Conservation (phyloP, 1,140 invertebrate genomes). For the Nephila pilipes region DNA sequence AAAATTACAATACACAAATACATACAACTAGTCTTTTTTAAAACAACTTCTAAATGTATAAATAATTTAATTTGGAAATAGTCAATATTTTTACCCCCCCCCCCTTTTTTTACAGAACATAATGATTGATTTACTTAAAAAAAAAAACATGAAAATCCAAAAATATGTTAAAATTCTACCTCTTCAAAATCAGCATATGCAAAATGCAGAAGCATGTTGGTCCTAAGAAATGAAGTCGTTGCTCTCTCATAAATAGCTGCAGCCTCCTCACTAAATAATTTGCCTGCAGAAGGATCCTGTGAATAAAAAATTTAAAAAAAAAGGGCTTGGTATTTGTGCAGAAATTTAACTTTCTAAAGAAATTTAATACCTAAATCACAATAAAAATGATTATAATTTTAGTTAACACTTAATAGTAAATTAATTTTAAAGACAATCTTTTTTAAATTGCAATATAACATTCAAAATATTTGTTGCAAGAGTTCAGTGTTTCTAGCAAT, state of each 20-base stretch:
- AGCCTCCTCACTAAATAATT: slow-evolving; percentile 95
- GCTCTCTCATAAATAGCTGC: slow-evolving; percentile 96
- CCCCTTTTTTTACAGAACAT: too few species aligned
- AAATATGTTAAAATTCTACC: slow-evolving; percentile 79
- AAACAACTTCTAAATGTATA: background rate
- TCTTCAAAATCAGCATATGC: slow-evolving; percentile 99
- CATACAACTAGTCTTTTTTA: background rate
- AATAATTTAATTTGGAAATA: too few species aligned
- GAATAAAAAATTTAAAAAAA: background rate
- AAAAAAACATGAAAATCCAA: background rate
- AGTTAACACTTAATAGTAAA: too few species aligned
- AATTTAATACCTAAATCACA: too few species aligned
- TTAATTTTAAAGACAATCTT: too few species aligned
- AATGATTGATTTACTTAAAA: background rate
- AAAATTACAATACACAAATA: background rate
- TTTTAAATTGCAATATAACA: too few species aligned
- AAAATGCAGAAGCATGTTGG: slow-evolving; percentile 97
- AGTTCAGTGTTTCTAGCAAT: too few species aligned
- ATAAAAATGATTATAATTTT: too few species aligned
- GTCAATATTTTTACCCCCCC: too few species aligned
- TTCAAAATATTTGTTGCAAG: too few species aligned
- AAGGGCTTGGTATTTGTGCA: too few species aligned
- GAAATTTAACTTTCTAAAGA: too few species aligned
- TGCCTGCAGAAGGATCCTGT: slow-evolving; percentile 94
- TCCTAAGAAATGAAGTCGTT: slow-evolving; percentile 88